Evolutionary conservation across 1,140 invertebrate species (phyloP), one percentile per base, ranked within the genome.

Genomic region (Drosophila equinoxialis): DNA sequence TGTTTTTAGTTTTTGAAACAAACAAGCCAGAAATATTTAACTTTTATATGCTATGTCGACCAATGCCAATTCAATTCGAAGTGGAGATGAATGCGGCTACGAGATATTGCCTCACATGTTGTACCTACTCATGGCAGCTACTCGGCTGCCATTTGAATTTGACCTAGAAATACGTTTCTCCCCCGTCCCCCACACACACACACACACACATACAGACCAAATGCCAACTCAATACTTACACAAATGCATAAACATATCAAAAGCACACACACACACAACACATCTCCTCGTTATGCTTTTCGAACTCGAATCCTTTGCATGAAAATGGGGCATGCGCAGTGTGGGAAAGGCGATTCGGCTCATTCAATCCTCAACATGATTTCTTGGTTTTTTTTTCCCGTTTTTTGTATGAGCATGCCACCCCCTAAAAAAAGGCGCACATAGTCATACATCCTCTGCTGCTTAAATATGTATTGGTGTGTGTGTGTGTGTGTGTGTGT

Each of bases 161-260:
- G 83, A 87, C 83, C 58, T 79, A 79, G 82, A 87, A 79, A 79
- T 68, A 79, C 73, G 76, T 83, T 79, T 82, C 82, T 79, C 82
- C 26, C 35, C 41, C 14, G 26, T 6, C 51, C 26, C 26, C 26
- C 37, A 39, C 37, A 39, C 37, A 39, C 3, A 0, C 35, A 37
- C 35, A 37, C 35, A 37, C 35, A 37, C 8, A 37, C 35, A 23
- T 35, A 62, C 41, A 17, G 20, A 20, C 35, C 14, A 41, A 6
- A 66, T 8, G 39, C 14, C 39, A 33, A 42, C 51, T 42, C 26
- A 68, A 68, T 14, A 59, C 65, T 54, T 37, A 61, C 57, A 74
- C 68, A 60, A 70, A 55, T 30, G 41, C 30, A 73, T 23, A 41
- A 13, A 42, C 70, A 71, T 39, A 48, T 48, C 41, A 45, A 23